Evolutionary conservation across 2,888 invertebrate genomes (phyloP), one percentile per base, ranked within the genome.

Genomic region (Drosophila cyrtoloma): DNA sequence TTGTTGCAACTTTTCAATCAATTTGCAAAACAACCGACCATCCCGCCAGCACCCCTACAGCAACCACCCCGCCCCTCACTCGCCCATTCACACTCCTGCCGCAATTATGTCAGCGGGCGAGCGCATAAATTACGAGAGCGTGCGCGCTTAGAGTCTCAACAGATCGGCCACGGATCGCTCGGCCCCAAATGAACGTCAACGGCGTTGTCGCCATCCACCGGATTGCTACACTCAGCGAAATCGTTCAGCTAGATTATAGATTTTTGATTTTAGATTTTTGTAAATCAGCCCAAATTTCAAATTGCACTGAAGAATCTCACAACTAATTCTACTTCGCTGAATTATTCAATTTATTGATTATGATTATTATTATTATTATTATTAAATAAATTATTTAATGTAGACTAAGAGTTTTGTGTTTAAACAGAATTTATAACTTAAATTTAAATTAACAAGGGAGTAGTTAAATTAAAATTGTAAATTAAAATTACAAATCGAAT

Each of bases 1-100:
- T 61, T 69, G 70, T 80, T 89, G 89, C 82, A 79, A 77, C 77
- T 80, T 88, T 89, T 89, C 88, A 89, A 88, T 89, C 90, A 89
- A 86, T 82, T 88, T 80, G 82, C 86, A 61, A 69, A 65, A 70
- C 73, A 63, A 63, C 44, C 50, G 14, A 12, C 51, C 55, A 47
- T 16, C 47, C 47, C 47, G 47, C 47, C 30, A 22, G 52, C 44
- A 44, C 30, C 51, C 37, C 56, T 30, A 19, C 35, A 47, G 9
- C 9, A 57, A 16, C 35, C 50, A 35, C 39, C 22, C 50, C 51
- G 37, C 22, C 62, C 7, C 6, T 10, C 26, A 10, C 44, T 42
- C 50, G 22, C 56, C 56, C 52, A 53, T 62, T 39, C 47, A 33
- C 65, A 59, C 74, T 67, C 71, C 64, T 52, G 63, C 51, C 51